Evolutionary conservation across 2,888 invertebrate species (phyloP).

Genomic region (Thelaira solivaga): DNA sequence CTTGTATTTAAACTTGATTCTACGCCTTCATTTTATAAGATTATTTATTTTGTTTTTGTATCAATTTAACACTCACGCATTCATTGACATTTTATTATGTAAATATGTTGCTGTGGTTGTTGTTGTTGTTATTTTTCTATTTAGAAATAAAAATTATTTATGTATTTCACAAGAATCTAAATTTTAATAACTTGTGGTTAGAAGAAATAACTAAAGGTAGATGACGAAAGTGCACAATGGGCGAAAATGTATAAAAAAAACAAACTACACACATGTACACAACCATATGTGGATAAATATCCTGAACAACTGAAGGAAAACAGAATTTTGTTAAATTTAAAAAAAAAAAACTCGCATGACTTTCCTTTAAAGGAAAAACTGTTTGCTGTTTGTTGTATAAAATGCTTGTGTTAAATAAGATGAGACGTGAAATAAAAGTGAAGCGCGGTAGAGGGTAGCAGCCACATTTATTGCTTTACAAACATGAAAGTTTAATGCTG

Average conservation of each 20-base stretch:
- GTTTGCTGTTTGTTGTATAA: too few relatives aligned
- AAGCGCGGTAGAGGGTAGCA: not conserved
- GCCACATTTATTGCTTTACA: constrained; percentile 4
- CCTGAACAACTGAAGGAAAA: too few relatives aligned
- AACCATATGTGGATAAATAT: too few relatives aligned
- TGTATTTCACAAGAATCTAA: constrained; percentile 19
- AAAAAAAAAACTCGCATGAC: too few relatives aligned
- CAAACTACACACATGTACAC: too few relatives aligned
- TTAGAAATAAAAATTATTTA: not conserved
- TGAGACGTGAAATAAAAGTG: too few relatives aligned
- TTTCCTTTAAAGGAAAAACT: too few relatives aligned
- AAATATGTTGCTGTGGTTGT: too few relatives aligned
- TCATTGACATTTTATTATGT: constrained; percentile 30
- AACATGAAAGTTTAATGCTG: not conserved
- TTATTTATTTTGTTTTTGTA: constrained; percentile 1
- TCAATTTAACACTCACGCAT: constrained; percentile 56
- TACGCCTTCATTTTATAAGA: constrained; percentile 45
- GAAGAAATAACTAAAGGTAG: not conserved
- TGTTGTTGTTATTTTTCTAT: constrained; percentile 4
- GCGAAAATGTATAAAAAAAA: not conserved
- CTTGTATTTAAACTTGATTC: constrained; percentile 40
- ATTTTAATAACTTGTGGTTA: not conserved
- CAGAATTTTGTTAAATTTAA: too few relatives aligned
- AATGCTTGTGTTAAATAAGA: too few relatives aligned
- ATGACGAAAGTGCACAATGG: not conserved